Percentiles rank a stretch among this genome's conserved stretches.
Evolutionary conservation across 2,888 invertebrate genomes (phyloP).

Genomic region (Euproctis similis): DNA sequence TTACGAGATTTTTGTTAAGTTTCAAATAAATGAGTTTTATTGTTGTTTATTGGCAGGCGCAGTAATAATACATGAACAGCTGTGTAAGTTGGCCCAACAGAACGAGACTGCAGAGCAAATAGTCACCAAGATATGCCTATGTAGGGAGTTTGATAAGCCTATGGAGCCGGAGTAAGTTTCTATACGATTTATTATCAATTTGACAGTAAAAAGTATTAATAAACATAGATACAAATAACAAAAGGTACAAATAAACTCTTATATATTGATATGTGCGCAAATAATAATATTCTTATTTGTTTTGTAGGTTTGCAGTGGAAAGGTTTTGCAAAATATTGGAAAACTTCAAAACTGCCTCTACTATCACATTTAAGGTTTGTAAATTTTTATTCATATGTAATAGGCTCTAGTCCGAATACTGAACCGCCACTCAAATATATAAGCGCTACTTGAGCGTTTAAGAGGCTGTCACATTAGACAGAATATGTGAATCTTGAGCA

Average conservation of each 20-base stretch:
- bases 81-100: conserved; percentile 37
- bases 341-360: conserved; percentile 54
- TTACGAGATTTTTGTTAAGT: too few relatives aligned
- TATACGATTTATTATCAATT: too few relatives aligned
- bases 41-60: too few relatives aligned
- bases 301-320: conserved; percentile 52
- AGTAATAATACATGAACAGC: conserved; percentile 50
- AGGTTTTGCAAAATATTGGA: conserved; percentile 56
- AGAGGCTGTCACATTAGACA: neutral
- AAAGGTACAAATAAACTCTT: too few relatives aligned
- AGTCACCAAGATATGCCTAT: conserved; percentile 46
- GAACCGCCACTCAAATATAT: too few relatives aligned
- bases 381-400: too few relatives aligned
- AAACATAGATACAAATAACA: too few relatives aligned
- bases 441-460: too few relatives aligned
- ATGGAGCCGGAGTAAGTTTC: conserved; percentile 48
- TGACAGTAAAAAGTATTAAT: neutral
- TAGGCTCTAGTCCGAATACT: too few relatives aligned
- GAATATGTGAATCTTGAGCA: too few relatives aligned
- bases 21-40: too few relatives aligned
- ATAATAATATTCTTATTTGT: conserved; percentile 1
- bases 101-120: conserved; percentile 44
- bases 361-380: conserved; percentile 54
- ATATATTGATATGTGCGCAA: too few relatives aligned
- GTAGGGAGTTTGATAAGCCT: conserved; percentile 42